These are phyloP conservation scores for Muscidifurax raptorellus DNA, from an alignment of 1,140 invertebrate species.

Conservation along the genomic window DNA sequence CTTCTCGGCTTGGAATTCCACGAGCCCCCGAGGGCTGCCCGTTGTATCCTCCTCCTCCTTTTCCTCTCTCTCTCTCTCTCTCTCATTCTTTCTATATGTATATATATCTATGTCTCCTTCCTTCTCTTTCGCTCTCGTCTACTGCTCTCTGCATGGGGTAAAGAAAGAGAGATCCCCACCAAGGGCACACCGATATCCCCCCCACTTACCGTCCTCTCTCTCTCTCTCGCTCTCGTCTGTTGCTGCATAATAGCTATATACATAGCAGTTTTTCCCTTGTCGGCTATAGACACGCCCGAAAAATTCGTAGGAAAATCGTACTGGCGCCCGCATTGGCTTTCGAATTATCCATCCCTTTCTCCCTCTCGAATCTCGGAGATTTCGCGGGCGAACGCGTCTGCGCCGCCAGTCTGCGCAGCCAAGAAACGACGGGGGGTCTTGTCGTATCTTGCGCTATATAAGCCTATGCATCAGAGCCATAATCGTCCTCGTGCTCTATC, in stretches of 20 bases:
- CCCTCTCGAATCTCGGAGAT: not conserved
- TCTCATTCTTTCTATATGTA: not conserved
- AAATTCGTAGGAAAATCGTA: conserved; percentile 40
- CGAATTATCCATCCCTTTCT: not conserved
- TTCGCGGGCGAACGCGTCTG: not conserved
- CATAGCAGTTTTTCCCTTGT: not conserved
- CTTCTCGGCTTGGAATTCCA: conserved; percentile 38
- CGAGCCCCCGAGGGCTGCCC: conserved; percentile 41
- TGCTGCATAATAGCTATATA: not conserved
- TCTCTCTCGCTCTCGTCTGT: not conserved
- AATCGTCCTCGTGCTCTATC: too few relatives aligned
- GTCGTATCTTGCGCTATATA: too few relatives aligned
- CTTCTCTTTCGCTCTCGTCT: not conserved
- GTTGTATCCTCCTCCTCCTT: not conserved
- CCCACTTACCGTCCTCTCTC: not conserved
- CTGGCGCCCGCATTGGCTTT: conserved; percentile 28
- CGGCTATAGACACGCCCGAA: conserved; percentile 41
- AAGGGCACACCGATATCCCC: conserved; percentile 33
- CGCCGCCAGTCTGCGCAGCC: too few relatives aligned
- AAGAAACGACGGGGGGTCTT: not conserved
- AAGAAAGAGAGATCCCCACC: conserved; percentile 43
- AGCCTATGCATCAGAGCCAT: too few relatives aligned
- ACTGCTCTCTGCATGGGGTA: conserved; percentile 37
- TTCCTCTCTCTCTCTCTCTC: not conserved
- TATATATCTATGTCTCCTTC: not conserved